phyloP scores from a whole-genome alignment of 1,140 invertebrate genomes.

The Dolichoris vasculosae region DNA sequence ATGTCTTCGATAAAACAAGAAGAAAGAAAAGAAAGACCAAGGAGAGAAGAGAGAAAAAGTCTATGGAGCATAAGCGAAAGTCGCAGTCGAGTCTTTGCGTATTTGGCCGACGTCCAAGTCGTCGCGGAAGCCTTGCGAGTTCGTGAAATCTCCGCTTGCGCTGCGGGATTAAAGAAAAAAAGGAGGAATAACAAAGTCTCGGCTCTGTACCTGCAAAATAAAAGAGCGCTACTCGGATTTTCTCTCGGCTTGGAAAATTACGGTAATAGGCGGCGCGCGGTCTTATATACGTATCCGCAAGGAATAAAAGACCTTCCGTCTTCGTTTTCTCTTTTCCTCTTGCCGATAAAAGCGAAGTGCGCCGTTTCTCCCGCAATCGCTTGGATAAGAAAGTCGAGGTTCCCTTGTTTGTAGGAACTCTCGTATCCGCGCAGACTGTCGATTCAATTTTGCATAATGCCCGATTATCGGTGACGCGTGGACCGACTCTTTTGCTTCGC shows the following conservation, averaged over 20 bases:
- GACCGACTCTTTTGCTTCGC: background rate
- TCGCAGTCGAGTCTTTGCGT: constrained; percentile 1
- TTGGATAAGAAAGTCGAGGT: background rate
- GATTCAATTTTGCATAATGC: constrained; percentile 28
- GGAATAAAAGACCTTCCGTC: constrained; percentile 22
- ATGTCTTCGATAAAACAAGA: background rate
- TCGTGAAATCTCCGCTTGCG: background rate
- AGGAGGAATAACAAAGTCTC: background rate
- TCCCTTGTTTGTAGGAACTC: background rate
- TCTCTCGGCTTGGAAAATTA: constrained; percentile 35
- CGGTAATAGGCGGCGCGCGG: constrained; percentile 33
- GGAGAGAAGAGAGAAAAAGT: no score
- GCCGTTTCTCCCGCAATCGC: background rate
- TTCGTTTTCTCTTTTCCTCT: background rate
- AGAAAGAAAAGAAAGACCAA: background rate
- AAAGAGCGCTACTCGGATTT: constrained; percentile 22
- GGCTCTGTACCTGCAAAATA: background rate
- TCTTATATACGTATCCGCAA: constrained; percentile 10
- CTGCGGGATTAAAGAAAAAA: background rate
- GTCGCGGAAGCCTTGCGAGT: background rate
- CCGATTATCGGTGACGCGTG: constrained; percentile 9
- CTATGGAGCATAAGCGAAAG: no score
- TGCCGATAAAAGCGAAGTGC: constrained; percentile 7
- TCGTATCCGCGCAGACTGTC: background rate
- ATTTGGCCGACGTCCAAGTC: constrained; percentile 12